Evolutionary conservation across 2,888 invertebrate genomes (phyloP), one percentile per base, ranked within the genome.

Genomic region (Rhyacophila evoluta): DNA sequence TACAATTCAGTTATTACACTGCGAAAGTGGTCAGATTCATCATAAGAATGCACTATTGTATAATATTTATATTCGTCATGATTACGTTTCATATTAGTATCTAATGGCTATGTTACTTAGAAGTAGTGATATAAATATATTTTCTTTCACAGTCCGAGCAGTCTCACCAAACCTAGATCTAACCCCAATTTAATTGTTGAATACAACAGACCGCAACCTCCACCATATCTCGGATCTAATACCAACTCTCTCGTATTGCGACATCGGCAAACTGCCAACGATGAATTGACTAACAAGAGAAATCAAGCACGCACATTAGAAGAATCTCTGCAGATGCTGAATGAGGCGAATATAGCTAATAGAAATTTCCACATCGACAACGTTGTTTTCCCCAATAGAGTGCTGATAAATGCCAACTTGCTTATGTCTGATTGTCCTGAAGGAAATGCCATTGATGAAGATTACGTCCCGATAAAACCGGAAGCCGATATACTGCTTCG

Each of bases 91-190:
- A n/a, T n/a, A n/a, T n/a, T n/a, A n/a, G n/a, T n/a, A n/a, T n/a
- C n/a, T n/a, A n/a, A n/a, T n/a, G n/a, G n/a, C n/a, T n/a, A n/a
- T n/a, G n/a, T n/a, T n/a, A n/a, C n/a, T n/a, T n/a, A n/a, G n/a
- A n/a, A n/a, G n/a, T n/a, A n/a, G n/a, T n/a, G n/a, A n/a, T n/a
- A n/a, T n/a, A n/a, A n/a, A n/a, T n/a, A n/a, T n/a, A n/a, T n/a
- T n/a, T n/a, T n/a, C n/a, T n/a, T n/a, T n/a, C n/a, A n/a, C 86
- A 92, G 92, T 82, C 92, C 92, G 6, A 90, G 88, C 85, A 91
- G 91, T 82, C 86, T 90, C 1, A 88, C 88, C 84, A 92, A 91
- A 74, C 90, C 91, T 0, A 88, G 90, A 74, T 87, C 88, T 0
- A 84, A 86, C 1, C 86, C 86, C 15, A 89, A 89, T 83, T 82